Base-by-base conservation (phyloP, 1,140 invertebrate species). In the Drosophila jambulina region DNA sequence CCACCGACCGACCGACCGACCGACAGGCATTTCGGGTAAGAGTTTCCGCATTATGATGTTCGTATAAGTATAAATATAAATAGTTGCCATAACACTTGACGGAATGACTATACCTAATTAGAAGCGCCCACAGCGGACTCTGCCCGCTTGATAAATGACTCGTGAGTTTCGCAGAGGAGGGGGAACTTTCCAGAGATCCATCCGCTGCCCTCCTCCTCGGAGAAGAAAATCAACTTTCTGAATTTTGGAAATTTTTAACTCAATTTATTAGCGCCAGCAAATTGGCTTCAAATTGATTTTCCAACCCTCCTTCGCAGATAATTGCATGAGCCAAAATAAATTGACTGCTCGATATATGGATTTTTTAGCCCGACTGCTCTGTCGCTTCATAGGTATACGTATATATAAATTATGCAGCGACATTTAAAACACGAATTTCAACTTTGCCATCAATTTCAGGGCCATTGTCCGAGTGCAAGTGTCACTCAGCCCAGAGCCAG, bases 261-360 rank as follows among this genome's bases (percentile, higher is more conserved):
- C 75, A 82, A 88, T 88, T 88, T 90, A 88, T 88, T 90, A 88
- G 78, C 85, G 62, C 59, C 46, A 29, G 75, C 59, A 88, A 88
- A 88, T 88, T 88, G 84, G 70, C 84, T 79, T 75, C 40, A 88
- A 84, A 88, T 88, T 88, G 84, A 85, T 81, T 88, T 88, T 79
- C 42, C 43, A 36, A 38, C 56, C 46, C 38, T 54, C 40, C 36
- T 49, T 40, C n/a, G 51, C 34, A 46, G 43, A 49, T 77, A 78
- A 78, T 77, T 77, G 75, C 75, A 58, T 63, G 43, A 58, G 46
- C 62, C 34, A 53, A 76, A 69, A 74, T 74, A 68, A 79, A 82
- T 86, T 63, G 54, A 77, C 75, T 69, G 71, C 64, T 69, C 74
- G 75, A 77, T 75, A 75, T 75, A 75, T 75, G 59, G 54, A 78